phyloP scores from a whole-genome alignment of 2,113 vertebrate genomes.

The Epinephelus lanceolatus region DNA sequence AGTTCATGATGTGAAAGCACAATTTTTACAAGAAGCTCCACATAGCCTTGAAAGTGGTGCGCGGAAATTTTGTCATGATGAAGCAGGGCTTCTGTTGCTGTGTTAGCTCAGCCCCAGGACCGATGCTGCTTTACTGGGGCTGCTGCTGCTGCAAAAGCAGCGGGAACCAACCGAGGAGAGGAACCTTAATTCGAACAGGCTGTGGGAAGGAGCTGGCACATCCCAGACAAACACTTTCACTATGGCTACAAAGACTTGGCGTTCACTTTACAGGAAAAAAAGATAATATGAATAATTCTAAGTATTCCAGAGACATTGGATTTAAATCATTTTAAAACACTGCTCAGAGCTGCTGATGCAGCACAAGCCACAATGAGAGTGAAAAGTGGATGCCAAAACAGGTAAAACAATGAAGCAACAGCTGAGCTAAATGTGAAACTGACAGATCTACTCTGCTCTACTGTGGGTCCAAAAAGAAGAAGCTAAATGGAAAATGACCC shows the following conservation, averaged over 20 bases:
- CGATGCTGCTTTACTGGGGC: constrained; percentile 46
- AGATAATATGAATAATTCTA: background rate
- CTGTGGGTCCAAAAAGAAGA: background rate
- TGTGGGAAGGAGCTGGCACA: constrained; percentile 45
- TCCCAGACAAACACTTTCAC: constrained; percentile 51
- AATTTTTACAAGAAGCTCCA: constrained; percentile 69
- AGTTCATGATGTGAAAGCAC: constrained; percentile 47
- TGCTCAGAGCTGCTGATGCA: background rate
- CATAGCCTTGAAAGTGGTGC: constrained; percentile 41
- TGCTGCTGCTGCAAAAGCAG: constrained; percentile 39
- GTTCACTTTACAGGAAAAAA: constrained; percentile 20
- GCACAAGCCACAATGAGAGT: background rate
- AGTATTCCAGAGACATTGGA: background rate
- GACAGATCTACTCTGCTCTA: background rate
- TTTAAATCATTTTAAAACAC: background rate
- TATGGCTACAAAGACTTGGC: constrained; percentile 41
- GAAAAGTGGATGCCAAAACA: constrained; percentile 7
- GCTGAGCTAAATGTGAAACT: constrained; percentile 13
- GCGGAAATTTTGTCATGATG: constrained; percentile 33
- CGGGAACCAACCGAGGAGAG: constrained; percentile 29
- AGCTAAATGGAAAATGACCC: constrained; percentile 29
- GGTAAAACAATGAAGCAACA: constrained; percentile 25
- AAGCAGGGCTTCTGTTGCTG: constrained; percentile 51
- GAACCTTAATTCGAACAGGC: constrained; percentile 68
- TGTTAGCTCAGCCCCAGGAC: constrained; percentile 38